A percentile compares a stretch with the other conserved stretches of the same genome.
phyloP scores from a whole-genome alignment of 2,113 vertebrate genomes.

The Salminus brasiliensis region DNA sequence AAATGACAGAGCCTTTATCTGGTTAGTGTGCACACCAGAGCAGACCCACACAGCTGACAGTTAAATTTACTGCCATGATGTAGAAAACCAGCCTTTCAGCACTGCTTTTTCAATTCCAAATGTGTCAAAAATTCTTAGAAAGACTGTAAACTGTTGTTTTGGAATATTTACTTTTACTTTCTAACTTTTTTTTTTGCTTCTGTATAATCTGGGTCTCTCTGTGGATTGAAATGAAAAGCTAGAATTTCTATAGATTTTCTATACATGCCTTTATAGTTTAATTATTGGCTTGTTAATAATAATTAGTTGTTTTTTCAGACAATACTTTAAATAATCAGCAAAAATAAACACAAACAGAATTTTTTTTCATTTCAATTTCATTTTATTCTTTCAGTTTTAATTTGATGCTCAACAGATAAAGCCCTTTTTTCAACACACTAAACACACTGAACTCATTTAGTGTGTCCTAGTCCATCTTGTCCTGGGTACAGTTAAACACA shows the following conservation, averaged over 20 bases:
- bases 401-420: constrained; percentile 2
- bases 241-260: too few species aligned
- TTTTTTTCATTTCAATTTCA: too few species aligned
- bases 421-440: background rate
- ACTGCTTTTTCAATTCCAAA: background rate
- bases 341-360: constrained; percentile 9
- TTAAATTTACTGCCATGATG: background rate
- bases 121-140: background rate
- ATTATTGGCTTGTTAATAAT: too few species aligned
- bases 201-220: too few species aligned
- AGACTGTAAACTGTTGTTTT: background rate
- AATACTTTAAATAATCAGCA: background rate
- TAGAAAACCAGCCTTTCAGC: background rate
- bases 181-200: too few species aligned
- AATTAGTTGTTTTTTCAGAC: too few species aligned
- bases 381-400: background rate
- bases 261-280: too few species aligned
- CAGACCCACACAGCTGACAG: background rate
- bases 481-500: background rate
- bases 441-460: background rate
- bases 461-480: background rate
- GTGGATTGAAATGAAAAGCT: too few species aligned
- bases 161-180: too few species aligned
- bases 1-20: constrained; percentile 59
- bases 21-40: background rate